Evolutionary conservation across 2,797 vertebrate species (phyloP), one percentile per base, ranked within the genome.

Genomic region (Cyclura pinguis): DNA sequence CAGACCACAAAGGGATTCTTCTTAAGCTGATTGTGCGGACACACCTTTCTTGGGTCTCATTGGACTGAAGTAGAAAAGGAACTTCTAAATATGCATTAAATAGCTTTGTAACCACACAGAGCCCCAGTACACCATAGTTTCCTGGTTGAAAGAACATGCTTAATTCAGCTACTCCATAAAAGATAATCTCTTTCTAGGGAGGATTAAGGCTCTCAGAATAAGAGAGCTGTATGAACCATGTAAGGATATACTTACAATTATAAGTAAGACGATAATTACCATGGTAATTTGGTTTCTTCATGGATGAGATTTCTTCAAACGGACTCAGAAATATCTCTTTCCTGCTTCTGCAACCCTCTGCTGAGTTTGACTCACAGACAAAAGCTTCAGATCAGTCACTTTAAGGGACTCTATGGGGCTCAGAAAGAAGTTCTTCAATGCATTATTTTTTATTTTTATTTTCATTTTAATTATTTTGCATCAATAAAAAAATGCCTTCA

Each of bases 271-370:
- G 86, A 93, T 94, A 92, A 96, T 96, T 96, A 94, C 89, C 94
- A 94, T 96, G 95, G 92, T 91, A 95, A 95, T 96, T 96, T 95
- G 94, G 55, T 93, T 96, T 72, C 94, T 96, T 95, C 96, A 94
- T 96, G 92, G 93, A 96, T 96, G 92, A 96, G 92, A 85, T 91
- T 91, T 94, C 94, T 95, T 94, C 92, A 97, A 95, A 95, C 88
- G 93, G 91, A 95, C 93, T 95, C 93, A 93, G 95, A 95, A 93
- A 95, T 95, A 93, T 95, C 92, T 96, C 91, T 87, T 92, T 84
- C 74, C 93, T 89, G 88, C 91, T 91, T 87, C 92, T 67, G 87
- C 83, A 89, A 42, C 87, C 90, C 88, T 94, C 85, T 94, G 93
- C 93, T 96, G 90, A 89, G 95, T 95, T 95, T 93, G 89, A 22